Percentiles rank a stretch among this genome's conserved stretches.
Evolutionary conservation across 2,797 vertebrate species (phyloP).

Genomic region (Vireo griseus): DNA sequence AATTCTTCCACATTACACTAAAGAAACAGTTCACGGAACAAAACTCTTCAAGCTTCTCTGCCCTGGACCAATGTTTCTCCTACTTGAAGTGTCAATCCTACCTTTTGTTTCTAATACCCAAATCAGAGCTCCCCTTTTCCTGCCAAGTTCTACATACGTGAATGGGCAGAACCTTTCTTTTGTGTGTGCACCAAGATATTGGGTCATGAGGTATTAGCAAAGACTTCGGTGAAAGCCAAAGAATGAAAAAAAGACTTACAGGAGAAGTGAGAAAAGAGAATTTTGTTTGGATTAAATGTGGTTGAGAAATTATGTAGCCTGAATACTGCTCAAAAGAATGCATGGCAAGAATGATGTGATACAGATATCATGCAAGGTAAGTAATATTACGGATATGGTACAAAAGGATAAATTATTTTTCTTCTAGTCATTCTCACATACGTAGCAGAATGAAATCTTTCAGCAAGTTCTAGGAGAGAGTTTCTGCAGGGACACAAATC

Average conservation of each 20-base stretch:
- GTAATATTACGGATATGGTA: neutral
- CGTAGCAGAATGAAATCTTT: neutral
- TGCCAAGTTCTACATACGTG: neutral
- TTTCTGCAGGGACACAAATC: neutral
- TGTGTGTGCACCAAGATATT: neutral
- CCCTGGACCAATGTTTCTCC: neutral
- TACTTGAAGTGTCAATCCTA: neutral
- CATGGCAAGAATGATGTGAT: neutral
- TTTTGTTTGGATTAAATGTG: neutral
- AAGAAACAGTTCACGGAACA: neutral
- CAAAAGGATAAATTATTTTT: neutral
- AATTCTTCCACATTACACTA: neutral
- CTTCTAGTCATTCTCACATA: neutral
- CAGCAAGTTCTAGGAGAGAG: neutral
- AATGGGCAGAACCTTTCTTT: neutral
- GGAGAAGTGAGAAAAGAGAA: neutral
- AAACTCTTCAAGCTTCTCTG: neutral
- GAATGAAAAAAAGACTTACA: neutral
- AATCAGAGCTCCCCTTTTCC: neutral
- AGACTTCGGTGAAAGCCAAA: neutral
- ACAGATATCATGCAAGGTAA: neutral
- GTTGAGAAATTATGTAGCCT: neutral
- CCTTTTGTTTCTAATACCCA: neutral
- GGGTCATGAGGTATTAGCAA: rapidly evolving
- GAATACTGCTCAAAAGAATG: neutral